Percentiles rank a stretch among this genome's conserved stretches.
These are phyloP conservation scores for Trissonchulus sp. DNA, from an alignment of 2,888 invertebrate genomes.

Conservation along the genomic window DNA sequence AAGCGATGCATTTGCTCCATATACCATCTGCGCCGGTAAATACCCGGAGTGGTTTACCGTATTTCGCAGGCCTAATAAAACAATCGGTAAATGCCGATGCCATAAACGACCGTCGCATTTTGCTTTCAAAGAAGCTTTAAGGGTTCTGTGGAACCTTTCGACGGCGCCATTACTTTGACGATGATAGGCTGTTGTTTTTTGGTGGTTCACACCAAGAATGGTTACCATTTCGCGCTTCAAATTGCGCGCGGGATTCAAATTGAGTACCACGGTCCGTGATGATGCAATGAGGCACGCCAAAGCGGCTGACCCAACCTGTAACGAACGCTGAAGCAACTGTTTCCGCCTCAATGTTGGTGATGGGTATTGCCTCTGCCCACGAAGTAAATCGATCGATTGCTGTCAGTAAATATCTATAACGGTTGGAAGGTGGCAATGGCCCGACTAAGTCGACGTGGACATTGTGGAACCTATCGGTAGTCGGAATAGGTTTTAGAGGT, in stretches of 20 bases:
- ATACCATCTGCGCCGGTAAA: not conserved
- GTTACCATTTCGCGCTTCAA: not conserved
- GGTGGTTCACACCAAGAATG: not conserved
- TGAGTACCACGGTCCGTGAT: conserved; percentile 2
- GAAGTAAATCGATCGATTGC: conserved; percentile 18
- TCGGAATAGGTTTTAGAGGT: conserved; percentile 15
- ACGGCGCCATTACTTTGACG: not conserved
- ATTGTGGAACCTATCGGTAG: conserved; percentile 2
- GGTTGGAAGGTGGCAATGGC: not conserved
- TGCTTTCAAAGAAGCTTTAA: conserved; percentile 13
- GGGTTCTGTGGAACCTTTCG: conserved; percentile 20
- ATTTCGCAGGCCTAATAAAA: conserved; percentile 14
- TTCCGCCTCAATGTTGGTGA: conserved; percentile 10
- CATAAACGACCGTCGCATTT: conserved; percentile 12
- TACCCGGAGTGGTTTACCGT: not conserved
- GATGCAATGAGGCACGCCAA: conserved; percentile 12
- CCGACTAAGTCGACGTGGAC: conserved; percentile 24
- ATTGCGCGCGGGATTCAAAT: not conserved
- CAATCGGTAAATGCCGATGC: conserved; percentile 12
- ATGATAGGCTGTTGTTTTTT: conserved; percentile 20
- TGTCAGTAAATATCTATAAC: conserved; percentile 12
- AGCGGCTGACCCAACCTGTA: conserved; percentile 19
- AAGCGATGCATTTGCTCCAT: not conserved
- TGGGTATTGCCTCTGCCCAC: conserved; percentile 9
- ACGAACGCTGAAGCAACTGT: not conserved